These are phyloP conservation scores for Tachypleus tridentatus DNA, from an alignment of 1,140 invertebrate genomes.

Conservation along the genomic window DNA sequence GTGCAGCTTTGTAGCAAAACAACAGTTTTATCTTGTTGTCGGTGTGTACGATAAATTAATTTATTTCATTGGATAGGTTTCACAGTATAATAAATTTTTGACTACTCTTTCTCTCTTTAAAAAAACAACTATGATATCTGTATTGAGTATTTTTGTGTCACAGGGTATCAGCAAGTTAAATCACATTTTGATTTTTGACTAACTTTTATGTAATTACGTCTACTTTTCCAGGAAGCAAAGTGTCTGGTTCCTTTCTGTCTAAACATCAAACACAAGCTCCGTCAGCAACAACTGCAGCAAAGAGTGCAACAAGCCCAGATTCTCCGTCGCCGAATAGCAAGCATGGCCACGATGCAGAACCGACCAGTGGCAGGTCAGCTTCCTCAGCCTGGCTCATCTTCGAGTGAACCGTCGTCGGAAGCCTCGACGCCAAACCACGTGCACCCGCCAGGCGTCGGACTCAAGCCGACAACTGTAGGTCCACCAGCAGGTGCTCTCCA, in stretches of 20 bases:
- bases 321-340: conserved; percentile 70
- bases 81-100: too few species aligned
- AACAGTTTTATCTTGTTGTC: too few species aligned
- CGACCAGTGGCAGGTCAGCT: conserved; percentile 13
- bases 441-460: conserved; percentile 25
- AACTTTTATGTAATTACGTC: neutral
- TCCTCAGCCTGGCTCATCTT: conserved; percentile 15
- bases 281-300: conserved; percentile 91
- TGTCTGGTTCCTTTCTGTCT: conserved; percentile 97
- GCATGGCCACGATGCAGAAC: conserved; percentile 32
- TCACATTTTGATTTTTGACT: too few species aligned
- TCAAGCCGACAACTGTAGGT: conserved; percentile 54
- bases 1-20: too few species aligned
- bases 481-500: conserved; percentile 70
- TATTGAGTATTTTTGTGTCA: too few species aligned
- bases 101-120: too few species aligned
- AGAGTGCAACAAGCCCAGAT: conserved; percentile 76
- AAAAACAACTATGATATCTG: too few species aligned
- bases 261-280: conserved; percentile 93
- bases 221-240: conserved; percentile 54
- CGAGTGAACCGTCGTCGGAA: conserved; percentile 21
- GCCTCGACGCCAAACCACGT: conserved; percentile 23
- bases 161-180: too few species aligned
- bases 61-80: too few species aligned
- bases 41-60: too few species aligned